Percentiles rank a stretch among this genome's conserved stretches.
Evolutionary conservation across 2,888 invertebrate species (phyloP).

Genomic region (Petrolisthes cinctipes): DNA sequence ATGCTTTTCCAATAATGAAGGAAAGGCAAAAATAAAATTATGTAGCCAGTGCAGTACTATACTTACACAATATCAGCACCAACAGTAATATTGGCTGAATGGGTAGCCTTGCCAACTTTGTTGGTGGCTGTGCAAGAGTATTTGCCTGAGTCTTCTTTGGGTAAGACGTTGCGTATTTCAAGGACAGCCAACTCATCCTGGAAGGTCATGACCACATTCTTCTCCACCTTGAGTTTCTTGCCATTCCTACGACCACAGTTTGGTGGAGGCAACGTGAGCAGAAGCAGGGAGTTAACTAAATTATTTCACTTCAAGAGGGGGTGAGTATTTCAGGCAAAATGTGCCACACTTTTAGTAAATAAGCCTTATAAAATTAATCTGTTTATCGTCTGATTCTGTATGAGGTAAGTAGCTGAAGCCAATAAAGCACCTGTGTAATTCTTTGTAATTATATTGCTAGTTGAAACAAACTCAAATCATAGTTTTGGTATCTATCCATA

Average conservation of each 20-base stretch:
- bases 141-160: slow-evolving; percentile 89
- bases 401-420: slow-evolving; percentile 10
- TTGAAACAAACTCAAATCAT: neutral
- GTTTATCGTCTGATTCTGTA: slow-evolving; percentile 3
- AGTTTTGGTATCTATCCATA: no score
- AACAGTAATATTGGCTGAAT: slow-evolving; percentile 86
- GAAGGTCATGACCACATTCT: slow-evolving; percentile 82
- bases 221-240: slow-evolving; percentile 81
- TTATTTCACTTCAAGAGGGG: slow-evolving; percentile 18
- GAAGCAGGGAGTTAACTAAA: slow-evolving; percentile 27
- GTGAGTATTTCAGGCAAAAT: slow-evolving; percentile 21
- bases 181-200: slow-evolving; percentile 88
- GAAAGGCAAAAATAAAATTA: neutral
- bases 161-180: slow-evolving; percentile 83
- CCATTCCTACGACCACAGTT: slow-evolving; percentile 76
- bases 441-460: slow-evolving; percentile 7
- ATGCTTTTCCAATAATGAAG: neutral
- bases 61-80: slow-evolving; percentile 83
- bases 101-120: slow-evolving; percentile 88
- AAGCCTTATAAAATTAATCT: slow-evolving; percentile 1
- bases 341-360: slow-evolving; percentile 20
- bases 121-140: slow-evolving; percentile 93
- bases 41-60: neutral
- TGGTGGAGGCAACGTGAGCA: slow-evolving; percentile 31
- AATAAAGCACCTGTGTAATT: slow-evolving; percentile 21